Percentiles rank a stretch among this genome's conserved stretches.
Evolutionary conservation across 2,888 invertebrate species (phyloP).

Genomic region (Glyphotaelius pellucidus): DNA sequence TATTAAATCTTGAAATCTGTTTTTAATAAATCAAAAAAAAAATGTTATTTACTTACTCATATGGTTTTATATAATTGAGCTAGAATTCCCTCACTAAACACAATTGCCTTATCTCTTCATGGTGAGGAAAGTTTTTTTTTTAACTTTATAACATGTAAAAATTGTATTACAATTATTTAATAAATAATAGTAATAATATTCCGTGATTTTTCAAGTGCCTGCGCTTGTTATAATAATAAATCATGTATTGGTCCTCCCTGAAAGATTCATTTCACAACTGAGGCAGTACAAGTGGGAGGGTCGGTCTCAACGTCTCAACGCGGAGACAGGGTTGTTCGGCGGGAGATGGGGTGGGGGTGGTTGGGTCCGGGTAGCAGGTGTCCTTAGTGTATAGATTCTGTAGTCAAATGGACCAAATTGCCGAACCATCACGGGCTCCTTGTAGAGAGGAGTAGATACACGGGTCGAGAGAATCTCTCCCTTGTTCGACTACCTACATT

Average conservation of each 20-base stretch:
- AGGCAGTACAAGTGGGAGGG: not conserved
- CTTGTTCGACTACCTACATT: not conserved
- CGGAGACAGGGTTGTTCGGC: not conserved
- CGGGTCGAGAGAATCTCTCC: conserved; percentile 2
- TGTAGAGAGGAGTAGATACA: not conserved
- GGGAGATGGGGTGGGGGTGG: conserved; percentile 2
- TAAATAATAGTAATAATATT: too few relatives aligned
- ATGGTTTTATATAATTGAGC: too few relatives aligned
- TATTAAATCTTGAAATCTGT: too few relatives aligned
- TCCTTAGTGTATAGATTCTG: conserved; percentile 45
- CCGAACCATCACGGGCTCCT: conserved; percentile 42
- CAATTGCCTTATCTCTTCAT: too few relatives aligned
- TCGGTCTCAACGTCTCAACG: not conserved
- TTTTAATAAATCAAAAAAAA: too few relatives aligned
- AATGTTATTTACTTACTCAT: too few relatives aligned
- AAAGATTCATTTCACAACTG: conserved; percentile 8
- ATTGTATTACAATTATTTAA: too few relatives aligned
- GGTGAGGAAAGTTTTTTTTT: too few relatives aligned
- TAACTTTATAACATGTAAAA: too few relatives aligned
- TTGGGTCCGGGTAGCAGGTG: conserved; percentile 58
- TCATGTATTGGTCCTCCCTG: not conserved
- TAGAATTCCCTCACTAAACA: too few relatives aligned
- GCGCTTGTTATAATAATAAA: not conserved
- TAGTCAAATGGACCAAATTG: conserved; percentile 44
- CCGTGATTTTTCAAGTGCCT: too few relatives aligned